These are phyloP conservation scores for Aplysina aerophoba DNA, from an alignment of 37 sponge, comb jelly and placozoan genomes.

Conservation along the genomic window DNA sequence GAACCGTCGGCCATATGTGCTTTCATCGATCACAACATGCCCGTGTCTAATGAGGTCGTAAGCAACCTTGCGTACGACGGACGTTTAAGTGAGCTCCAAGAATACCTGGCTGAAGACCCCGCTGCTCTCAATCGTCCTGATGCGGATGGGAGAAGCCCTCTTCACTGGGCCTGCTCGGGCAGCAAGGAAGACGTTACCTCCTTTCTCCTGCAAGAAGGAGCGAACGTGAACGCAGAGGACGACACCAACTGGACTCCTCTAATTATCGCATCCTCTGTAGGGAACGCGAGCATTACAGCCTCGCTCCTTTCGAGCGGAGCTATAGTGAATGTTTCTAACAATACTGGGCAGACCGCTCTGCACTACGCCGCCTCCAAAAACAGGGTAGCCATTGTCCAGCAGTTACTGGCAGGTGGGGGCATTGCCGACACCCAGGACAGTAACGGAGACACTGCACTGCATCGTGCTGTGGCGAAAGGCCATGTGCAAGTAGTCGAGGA, in stretches of 20 bases:
- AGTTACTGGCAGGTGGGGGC: conserved; percentile 30
- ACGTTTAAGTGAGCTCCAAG: not conserved
- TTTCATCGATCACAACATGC: no score
- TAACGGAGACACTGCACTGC: conserved; percentile 66
- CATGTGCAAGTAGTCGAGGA: conserved; percentile 35
- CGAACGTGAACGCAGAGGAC: conserved; percentile 63
- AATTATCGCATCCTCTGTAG: conserved; percentile 68
- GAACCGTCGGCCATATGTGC: no score
- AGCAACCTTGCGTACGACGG: conserved; percentile 20
- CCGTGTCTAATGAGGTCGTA: conserved; percentile 11
- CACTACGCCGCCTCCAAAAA: conserved; percentile 77
- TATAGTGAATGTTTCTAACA: conserved; percentile 30
- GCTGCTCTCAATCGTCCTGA: conserved; percentile 5
- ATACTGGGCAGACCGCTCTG: conserved; percentile 63
- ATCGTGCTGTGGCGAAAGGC: conserved; percentile 50
- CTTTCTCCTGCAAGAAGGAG: conserved; percentile 31
- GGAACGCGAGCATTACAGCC: conserved; percentile 46
- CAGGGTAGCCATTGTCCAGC: conserved; percentile 27
- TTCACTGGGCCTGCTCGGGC: conserved; percentile 32
- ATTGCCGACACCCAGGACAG: conserved; percentile 52
- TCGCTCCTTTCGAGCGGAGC: conserved; percentile 35
- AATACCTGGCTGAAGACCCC: not conserved
- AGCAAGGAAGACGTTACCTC: conserved; percentile 1
- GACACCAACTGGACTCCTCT: conserved; percentile 76
- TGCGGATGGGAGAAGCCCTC: conserved; percentile 10